phyloP scores from a whole-genome alignment of 2,888 invertebrate species.

The Drosophila anceps region DNA sequence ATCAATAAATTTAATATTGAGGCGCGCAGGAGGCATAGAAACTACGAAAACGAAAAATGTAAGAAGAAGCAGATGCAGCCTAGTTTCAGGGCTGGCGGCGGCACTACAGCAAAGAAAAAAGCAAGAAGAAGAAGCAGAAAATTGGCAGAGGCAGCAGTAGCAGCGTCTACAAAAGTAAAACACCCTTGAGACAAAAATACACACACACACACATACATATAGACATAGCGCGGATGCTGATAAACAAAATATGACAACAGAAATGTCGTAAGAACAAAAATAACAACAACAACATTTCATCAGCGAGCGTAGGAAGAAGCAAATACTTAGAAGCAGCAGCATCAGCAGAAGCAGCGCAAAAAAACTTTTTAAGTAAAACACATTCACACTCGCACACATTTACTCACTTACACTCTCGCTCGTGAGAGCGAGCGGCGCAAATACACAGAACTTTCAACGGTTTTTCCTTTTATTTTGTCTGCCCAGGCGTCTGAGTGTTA shows the following conservation, averaged over 20 bases:
- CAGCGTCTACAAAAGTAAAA: slow-evolving; percentile 35
- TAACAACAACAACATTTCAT: slow-evolving; percentile 15
- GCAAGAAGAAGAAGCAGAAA: not conserved
- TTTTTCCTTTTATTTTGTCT: slow-evolving; percentile 59
- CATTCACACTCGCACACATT: slow-evolving; percentile 5
- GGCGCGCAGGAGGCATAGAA: slow-evolving; percentile 19
- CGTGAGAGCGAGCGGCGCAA: slow-evolving; percentile 9
- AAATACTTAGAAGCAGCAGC: slow-evolving; percentile 28
- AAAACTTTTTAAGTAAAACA: slow-evolving; percentile 34
- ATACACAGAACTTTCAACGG: slow-evolving; percentile 56
- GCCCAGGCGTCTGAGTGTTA: slow-evolving; percentile 56
- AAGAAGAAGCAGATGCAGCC: slow-evolving; percentile 30
- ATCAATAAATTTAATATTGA: slow-evolving; percentile 55
- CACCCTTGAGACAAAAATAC: slow-evolving; percentile 76
- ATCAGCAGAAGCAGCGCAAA: slow-evolving; percentile 36
- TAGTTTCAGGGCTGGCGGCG: slow-evolving; percentile 35
- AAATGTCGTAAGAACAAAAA: slow-evolving; percentile 35
- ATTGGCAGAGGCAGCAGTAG: not conserved
- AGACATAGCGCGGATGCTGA: slow-evolving; percentile 35
- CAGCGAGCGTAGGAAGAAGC: slow-evolving; percentile 10
- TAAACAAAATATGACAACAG: slow-evolving; percentile 42
- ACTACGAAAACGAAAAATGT: not conserved
- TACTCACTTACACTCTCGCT: slow-evolving; percentile 8
- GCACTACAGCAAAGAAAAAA: slow-evolving; percentile 36
- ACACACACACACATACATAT: not conserved